These are phyloP conservation scores for Excalfactoria chinensis DNA, from an alignment of 2,113 vertebrate species.

Conservation along the genomic window DNA sequence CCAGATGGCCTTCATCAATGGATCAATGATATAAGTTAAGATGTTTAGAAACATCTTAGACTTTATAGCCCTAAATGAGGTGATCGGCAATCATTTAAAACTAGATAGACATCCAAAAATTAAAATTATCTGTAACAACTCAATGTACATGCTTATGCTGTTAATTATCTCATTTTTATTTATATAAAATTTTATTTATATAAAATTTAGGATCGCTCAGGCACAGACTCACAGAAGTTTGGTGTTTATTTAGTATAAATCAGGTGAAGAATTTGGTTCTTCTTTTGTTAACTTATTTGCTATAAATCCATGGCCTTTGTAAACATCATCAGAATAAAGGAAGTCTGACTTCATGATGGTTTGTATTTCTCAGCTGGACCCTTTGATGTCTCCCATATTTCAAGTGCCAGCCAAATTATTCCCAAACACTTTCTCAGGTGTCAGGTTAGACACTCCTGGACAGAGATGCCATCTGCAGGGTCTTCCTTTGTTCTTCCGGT, in stretches of 20 bases:
- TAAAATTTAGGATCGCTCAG: not conserved
- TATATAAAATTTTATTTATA: too few species aligned
- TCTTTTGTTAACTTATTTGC: not conserved
- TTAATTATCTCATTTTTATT: not conserved
- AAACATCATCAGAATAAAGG: not conserved
- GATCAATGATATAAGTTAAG: not conserved
- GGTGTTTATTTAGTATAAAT: not conserved
- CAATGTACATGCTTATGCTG: rapidly evolving
- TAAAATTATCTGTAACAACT: not conserved
- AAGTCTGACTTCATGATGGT: rapidly evolving
- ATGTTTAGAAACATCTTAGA: not conserved
- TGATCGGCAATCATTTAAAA: not conserved
- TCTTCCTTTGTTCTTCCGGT: not conserved
- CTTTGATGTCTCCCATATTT: rapidly evolving
- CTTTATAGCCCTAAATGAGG: not conserved
- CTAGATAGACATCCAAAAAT: not conserved
- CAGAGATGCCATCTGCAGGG: not conserved
- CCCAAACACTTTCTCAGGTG: not conserved
- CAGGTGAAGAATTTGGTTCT: not conserved
- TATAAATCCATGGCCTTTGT: not conserved
- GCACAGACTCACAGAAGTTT: not conserved
- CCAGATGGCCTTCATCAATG: not conserved
- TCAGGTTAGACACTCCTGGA: not conserved
- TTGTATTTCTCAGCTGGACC: not conserved
- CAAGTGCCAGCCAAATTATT: not conserved